A percentile compares a stretch with the other conserved stretches of the same genome.
Evolutionary conservation across 2,113 vertebrate genomes (phyloP).

Genomic region (Campylorhamphus procurvoides): DNA sequence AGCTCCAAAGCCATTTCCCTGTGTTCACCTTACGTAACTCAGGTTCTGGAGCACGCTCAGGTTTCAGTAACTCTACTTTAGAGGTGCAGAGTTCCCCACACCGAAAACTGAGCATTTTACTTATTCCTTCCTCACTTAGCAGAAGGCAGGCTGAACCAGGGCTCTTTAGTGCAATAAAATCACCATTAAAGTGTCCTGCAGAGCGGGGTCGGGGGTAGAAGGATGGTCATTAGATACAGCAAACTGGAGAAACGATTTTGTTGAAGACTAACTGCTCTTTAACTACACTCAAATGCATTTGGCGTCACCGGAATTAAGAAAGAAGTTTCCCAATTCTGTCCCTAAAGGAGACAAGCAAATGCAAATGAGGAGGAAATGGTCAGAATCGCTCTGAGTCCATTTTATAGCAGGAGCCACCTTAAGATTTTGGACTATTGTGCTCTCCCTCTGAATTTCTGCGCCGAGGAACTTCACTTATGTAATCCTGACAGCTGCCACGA

Average conservation of each 20-base stretch:
- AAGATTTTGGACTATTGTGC: neutral
- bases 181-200: neutral
- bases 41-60: neutral
- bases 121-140: too few species aligned
- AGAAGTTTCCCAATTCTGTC: neutral
- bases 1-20: neutral
- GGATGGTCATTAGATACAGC: accelerated
- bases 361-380: neutral
- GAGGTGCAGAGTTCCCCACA: neutral
- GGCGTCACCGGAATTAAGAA: neutral
- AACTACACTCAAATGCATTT: neutral
- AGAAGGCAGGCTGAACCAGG: neutral
- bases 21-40: neutral
- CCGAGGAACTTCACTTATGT: conserved; percentile 32
- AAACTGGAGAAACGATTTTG: neutral
- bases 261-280: neutral
- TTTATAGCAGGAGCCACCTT: neutral
- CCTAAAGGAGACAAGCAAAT: neutral
- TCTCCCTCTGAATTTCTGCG: neutral
- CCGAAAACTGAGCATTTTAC: neutral
- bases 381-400: neutral
- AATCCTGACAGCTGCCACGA: conserved; percentile 11
- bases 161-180: neutral
- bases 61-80: neutral
- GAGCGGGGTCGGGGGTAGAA: neutral